These are phyloP conservation scores for Climacteris rufus DNA, from an alignment of 2,113 vertebrate genomes.

Conservation along the genomic window DNA sequence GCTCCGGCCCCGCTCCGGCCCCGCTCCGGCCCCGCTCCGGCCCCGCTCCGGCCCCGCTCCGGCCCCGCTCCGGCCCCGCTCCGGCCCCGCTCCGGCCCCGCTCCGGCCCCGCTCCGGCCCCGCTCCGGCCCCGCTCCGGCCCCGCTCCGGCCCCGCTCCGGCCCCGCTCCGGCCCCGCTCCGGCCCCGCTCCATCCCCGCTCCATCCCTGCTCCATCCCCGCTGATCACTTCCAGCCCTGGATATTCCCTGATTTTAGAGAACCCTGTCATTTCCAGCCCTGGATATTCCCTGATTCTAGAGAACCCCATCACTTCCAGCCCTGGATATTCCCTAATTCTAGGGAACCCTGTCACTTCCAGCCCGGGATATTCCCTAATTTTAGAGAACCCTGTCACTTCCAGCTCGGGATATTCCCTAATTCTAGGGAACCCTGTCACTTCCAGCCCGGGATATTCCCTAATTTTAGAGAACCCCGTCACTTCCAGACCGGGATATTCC, in stretches of 20 bases:
- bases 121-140: not conserved
- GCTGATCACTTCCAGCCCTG: not conserved
- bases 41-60: not conserved
- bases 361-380: fast-evolving
- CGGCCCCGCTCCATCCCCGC: not conserved
- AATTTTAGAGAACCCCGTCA: not conserved
- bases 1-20: no score
- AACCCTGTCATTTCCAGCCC: not conserved
- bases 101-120: no score
- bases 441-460: not conserved
- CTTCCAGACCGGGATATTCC: not conserved
- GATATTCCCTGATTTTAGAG: fast-evolving
- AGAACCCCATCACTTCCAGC: not conserved
- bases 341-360: not conserved
- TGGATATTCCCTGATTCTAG: fast-evolving
- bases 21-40: no score
- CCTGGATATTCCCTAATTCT: fast-evolving
- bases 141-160: no score
- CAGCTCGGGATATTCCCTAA: fast-evolving
- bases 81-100: not conserved
- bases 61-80: no score
- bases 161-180: not conserved
- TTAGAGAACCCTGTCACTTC: not conserved
- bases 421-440: not conserved
- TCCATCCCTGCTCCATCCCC: not conserved